Conservation (phyloP, 2,888 invertebrate species). For the Pachliopta kotzebuea region DNA sequence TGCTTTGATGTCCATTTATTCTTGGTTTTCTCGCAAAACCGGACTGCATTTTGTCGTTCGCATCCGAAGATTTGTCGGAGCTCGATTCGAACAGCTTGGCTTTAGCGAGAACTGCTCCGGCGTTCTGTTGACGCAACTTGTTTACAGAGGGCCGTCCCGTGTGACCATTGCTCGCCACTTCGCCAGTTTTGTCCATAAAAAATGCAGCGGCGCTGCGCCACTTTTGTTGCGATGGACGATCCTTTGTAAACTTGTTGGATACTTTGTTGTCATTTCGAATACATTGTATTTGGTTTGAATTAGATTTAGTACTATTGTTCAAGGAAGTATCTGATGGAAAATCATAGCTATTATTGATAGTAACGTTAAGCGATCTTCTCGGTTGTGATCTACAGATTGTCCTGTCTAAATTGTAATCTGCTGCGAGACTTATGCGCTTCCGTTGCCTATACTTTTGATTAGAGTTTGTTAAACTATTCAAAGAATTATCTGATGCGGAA, state of each 20-base stretch:
- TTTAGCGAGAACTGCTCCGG: conserved; percentile 90
- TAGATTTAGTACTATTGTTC: conserved; percentile 44
- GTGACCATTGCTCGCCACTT: conserved; percentile 62
- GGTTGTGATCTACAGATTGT: conserved; percentile 54
- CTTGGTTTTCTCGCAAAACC: conserved; percentile 72
- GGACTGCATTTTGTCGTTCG: conserved; percentile 49
- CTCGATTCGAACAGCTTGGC: conserved; percentile 86
- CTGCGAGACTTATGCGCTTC: conserved; percentile 59
- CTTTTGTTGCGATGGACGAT: conserved; percentile 60
- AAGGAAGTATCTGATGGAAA: conserved; percentile 57
- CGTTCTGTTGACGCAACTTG: conserved; percentile 86
- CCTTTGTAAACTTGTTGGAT: conserved; percentile 43
- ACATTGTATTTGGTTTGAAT: conserved; percentile 44
- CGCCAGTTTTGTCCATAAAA: conserved; percentile 75
- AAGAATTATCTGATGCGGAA: conserved; percentile 53
- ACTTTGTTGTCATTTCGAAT: conserved; percentile 53
- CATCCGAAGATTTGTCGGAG: conserved; percentile 72
- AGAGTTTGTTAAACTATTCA: conserved; percentile 49
- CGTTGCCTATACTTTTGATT: conserved; percentile 60
- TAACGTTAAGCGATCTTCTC: conserved; percentile 63
- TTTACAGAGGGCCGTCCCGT: conserved; percentile 87
- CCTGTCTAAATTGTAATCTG: conserved; percentile 58
- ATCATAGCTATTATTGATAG: conserved; percentile 51
- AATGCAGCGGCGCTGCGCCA: conserved; percentile 80
- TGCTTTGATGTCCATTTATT: conserved; percentile 48